Evolutionary conservation across 2,888 invertebrate genomes (phyloP), one percentile per base, ranked within the genome.

Genomic region (Metallyticus violacea): DNA sequence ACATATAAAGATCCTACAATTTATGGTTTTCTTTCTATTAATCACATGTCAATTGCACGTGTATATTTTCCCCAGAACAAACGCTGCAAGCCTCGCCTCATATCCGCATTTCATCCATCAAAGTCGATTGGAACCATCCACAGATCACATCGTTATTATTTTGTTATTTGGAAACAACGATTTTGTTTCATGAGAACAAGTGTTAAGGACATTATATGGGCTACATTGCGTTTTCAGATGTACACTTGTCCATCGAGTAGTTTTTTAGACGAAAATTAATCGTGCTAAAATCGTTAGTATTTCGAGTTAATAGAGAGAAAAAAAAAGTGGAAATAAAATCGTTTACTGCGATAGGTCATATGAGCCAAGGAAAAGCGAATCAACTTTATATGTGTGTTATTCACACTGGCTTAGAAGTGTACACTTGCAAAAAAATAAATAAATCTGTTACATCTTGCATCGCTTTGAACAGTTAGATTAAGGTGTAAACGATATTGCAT

Each of bases 61-160:
- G 81, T n/a, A 81, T 40, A 40, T 62, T 62, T 62, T 62, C 40
- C 40, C 40, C 40, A 62, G 40, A 81, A 81, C 81, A 81, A 81
- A 81, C 29, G 40, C 22, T 30, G 81, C 29, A 83, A 83, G 77
- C 83, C 76, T 83, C 40, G 22, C 76, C 83, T 83, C 83, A 77
- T 29, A 83, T 83, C 28, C 27, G n/a, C 77, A 77, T 77, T 83
- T 83, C 83, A 83, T 83, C 83, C 83, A 83, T 83, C 83, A 83
- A 83, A 83, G 83, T 83, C 83, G 29, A 83, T 28, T 77, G n/a
- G 28, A 79, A 77, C 29, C 62, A 25, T 76, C 28, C 15, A 28
- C 40, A 22, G 40, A 62, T 62, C 40, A 6, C 22, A 62, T 62
- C 40, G 15, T 15, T 62, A 62, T 62, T 62, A 62, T 15, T 62